phyloP scores from a whole-genome alignment of 2,888 invertebrate species.

The Leptodirus hochenwartii region DNA sequence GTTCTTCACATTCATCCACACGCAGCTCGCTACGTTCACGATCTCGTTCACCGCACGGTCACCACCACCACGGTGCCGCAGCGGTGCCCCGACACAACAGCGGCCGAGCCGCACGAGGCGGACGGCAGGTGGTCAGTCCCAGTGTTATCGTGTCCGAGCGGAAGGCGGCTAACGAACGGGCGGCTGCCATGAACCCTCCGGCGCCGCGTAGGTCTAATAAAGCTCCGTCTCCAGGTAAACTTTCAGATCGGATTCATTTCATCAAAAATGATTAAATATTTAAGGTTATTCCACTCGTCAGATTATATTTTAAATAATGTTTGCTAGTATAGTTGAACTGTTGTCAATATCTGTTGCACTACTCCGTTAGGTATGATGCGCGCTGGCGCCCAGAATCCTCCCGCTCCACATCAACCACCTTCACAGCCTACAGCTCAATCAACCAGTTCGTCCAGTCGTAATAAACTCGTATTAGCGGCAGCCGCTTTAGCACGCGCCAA shows the following conservation, averaged over 20 bases:
- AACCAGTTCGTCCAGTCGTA: slow-evolving; percentile 23
- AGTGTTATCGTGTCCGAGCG: slow-evolving; percentile 46
- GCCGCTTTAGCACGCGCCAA: slow-evolving; percentile 26
- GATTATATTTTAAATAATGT: slow-evolving; percentile 1
- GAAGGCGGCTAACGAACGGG: slow-evolving; percentile 43
- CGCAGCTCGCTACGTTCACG: slow-evolving; percentile 26
- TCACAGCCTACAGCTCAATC: too few species aligned
- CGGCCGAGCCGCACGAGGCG: slow-evolving; percentile 12
- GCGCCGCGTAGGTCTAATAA: slow-evolving; percentile 42
- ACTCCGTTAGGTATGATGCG: slow-evolving; percentile 27
- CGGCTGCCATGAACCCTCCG: slow-evolving; percentile 57
- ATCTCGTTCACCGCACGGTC: slow-evolving; percentile 24
- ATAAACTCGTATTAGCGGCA: slow-evolving; percentile 24
- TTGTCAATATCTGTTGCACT: slow-evolving; percentile 4
- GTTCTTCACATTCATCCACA: slow-evolving; percentile 19
- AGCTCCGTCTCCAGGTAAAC: slow-evolving; percentile 31
- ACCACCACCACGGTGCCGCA: slow-evolving; percentile 5
- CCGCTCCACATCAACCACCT: too few species aligned
- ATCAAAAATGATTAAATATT: not conserved
- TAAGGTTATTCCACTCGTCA: not conserved
- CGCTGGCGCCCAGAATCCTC: slow-evolving; percentile 38
- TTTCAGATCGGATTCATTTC: slow-evolving; percentile 1
- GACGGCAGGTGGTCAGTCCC: slow-evolving; percentile 31
- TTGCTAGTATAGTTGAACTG: slow-evolving; percentile 4
- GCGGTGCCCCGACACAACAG: too few species aligned